phyloP scores from a whole-genome alignment of 1,140 invertebrate species.

The Scaptomyza montana region DNA sequence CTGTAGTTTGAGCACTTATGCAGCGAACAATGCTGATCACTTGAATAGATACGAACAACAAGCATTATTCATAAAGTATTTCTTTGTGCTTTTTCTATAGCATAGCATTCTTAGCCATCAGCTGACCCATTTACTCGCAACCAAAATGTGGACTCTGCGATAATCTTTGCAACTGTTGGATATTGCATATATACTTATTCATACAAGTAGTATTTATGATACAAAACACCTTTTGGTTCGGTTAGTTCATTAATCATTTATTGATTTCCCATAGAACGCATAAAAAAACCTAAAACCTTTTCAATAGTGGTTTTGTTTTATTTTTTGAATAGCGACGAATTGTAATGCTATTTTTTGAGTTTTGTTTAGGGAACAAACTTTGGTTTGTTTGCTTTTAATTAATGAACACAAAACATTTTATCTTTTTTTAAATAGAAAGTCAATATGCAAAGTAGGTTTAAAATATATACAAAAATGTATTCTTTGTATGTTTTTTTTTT shows the following conservation, averaged over 20 bases:
- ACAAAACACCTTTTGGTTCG: neutral
- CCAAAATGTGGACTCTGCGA: neutral
- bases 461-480: neutral
- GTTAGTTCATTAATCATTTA: conserved; percentile 4
- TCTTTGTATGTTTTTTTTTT: conserved; percentile 1
- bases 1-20: neutral
- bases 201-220: neutral
- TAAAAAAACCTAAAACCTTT: neutral
- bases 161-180: neutral
- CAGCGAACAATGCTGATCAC: conserved; percentile 38
- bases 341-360: conserved; percentile 8
- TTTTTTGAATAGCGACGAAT: conserved; percentile 4
- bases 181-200: neutral
- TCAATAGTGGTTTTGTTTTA: neutral
- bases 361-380: conserved; percentile 1
- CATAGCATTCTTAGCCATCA: neutral
- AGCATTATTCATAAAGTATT: neutral
- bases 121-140: conserved; percentile 12
- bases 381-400: conserved; percentile 25
- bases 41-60: conserved; percentile 35
- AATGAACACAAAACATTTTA: conserved; percentile 13
- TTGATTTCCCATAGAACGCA: neutral
- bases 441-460: neutral
- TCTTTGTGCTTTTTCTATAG: neutral
- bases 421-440: conserved; percentile 3